Percentiles rank a stretch among this genome's conserved stretches.
Conservation (phyloP, 2,797 vertebrate genomes). For the Eospalax fontanierii region DNA sequence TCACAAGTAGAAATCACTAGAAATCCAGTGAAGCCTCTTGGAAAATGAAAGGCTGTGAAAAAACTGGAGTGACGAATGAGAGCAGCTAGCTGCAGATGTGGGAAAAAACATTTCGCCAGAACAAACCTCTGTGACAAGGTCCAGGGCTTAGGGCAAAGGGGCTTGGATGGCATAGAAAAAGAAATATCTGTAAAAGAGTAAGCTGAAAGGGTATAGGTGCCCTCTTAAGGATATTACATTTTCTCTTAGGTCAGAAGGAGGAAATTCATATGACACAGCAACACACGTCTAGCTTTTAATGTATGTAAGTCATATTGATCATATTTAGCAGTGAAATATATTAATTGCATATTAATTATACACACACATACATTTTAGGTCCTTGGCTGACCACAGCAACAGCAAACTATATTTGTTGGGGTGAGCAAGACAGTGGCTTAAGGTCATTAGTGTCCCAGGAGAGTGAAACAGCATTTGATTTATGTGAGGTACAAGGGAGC, state of each 20-base stretch:
- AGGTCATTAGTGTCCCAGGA: neutral
- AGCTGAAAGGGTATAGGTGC: neutral
- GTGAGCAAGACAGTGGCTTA: neutral
- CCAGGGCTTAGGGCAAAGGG: neutral
- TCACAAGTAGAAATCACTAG: neutral
- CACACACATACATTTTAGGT: neutral
- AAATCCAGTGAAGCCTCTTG: neutral
- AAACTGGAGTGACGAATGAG: neutral
- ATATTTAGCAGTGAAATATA: neutral
- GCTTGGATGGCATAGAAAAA: neutral
- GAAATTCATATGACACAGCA: neutral
- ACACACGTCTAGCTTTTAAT: neutral
- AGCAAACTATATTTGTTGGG: neutral
- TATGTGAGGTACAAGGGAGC: neutral
- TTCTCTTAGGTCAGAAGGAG: neutral
- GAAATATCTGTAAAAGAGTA: neutral
- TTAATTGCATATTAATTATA: neutral
- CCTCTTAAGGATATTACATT: neutral
- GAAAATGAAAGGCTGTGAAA: neutral
- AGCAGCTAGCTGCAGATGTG: neutral
- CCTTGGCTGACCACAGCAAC: neutral
- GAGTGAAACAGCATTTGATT: neutral
- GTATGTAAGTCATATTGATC: neutral
- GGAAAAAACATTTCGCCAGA: neutral
- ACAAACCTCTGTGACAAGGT: neutral